Conservation (phyloP, 2,797 vertebrate species). For the Myiothlypis chrysogaster region DNA sequence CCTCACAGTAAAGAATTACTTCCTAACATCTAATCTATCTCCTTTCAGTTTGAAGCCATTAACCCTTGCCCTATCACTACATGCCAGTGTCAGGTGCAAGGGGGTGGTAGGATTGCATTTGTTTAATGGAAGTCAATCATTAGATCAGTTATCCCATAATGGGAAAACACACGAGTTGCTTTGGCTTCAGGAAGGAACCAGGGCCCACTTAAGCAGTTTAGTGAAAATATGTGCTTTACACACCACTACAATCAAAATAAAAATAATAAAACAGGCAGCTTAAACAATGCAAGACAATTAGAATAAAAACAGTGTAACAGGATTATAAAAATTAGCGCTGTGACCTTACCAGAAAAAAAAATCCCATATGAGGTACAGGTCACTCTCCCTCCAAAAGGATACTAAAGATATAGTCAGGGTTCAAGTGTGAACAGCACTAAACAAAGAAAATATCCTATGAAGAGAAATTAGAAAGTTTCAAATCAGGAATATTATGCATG, state of each 20-base stretch:
- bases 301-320: not conserved
- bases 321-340: not conserved
- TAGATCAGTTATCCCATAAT: not conserved
- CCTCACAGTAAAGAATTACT: not conserved
- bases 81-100: not conserved
- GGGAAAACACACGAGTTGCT: not conserved
- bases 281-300: not conserved
- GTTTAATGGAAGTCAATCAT: not conserved
- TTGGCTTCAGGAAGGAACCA: not conserved
- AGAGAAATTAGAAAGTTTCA: not conserved
- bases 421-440: not conserved
- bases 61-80: not conserved
- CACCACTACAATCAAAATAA: not conserved
- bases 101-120: not conserved
- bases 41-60: not conserved
- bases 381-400: not conserved
- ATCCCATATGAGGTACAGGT: not conserved
- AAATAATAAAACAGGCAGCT: not conserved
- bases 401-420: not conserved
- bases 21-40: not conserved
- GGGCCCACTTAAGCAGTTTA: not conserved
- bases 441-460: not conserved
- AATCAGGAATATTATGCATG: not conserved
- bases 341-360: not conserved
- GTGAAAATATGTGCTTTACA: not conserved